A percentile compares a stretch with the other conserved stretches of the same genome.
phyloP scores from a whole-genome alignment of 2,113 vertebrate species.

The Oxyura jamaicensis region DNA sequence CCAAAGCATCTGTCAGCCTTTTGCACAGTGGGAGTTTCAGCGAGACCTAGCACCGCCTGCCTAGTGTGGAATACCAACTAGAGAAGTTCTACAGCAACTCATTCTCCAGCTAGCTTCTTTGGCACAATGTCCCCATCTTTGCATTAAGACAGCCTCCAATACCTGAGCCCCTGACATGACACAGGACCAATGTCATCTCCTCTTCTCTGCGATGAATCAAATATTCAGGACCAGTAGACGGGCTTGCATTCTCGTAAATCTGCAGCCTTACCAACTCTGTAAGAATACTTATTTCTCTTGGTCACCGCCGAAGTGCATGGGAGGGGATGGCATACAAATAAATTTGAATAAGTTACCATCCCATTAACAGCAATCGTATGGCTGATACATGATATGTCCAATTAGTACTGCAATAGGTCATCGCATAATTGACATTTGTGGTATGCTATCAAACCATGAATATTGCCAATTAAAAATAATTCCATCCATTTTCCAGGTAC shows the following conservation, averaged over 20 bases:
- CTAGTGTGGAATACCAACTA: neutral
- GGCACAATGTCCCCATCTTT: neutral
- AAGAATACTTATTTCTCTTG: neutral
- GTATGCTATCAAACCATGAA: neutral
- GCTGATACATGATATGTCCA: neutral
- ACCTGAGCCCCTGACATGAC: neutral
- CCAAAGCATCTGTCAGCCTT: constrained; percentile 12
- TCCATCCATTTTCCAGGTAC: neutral
- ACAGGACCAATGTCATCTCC: neutral
- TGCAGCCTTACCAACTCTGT: neutral
- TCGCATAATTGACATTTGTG: neutral
- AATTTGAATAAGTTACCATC: neutral
- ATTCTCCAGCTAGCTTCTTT: neutral
- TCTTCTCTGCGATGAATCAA: neutral
- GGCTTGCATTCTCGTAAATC: neutral
- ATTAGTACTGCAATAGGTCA: neutral
- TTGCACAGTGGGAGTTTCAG: neutral
- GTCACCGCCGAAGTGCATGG: neutral
- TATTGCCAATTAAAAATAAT: neutral
- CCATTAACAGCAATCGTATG: neutral
- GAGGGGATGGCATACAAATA: neutral
- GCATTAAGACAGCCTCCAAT: neutral
- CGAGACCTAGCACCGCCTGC: neutral
- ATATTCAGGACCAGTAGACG: neutral
- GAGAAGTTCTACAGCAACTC: constrained; percentile 6